Percentiles rank a stretch among this genome's conserved stretches.
Evolutionary conservation across 2,797 vertebrate genomes (phyloP).

Genomic region (Argentina silus): DNA sequence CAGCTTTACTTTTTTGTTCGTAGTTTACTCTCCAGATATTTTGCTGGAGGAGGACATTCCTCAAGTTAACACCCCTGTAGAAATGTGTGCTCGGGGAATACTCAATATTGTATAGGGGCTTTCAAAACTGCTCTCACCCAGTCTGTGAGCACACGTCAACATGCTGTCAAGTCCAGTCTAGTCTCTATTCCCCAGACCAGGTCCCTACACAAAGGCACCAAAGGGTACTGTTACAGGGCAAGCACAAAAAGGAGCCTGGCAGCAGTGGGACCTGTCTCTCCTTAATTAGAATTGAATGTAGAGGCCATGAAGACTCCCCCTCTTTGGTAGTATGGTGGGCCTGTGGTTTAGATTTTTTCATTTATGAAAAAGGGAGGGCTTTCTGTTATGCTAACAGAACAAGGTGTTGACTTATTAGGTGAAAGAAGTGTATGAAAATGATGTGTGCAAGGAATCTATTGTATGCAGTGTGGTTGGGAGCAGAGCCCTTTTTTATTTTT

Average conservation of each 20-base stretch:
- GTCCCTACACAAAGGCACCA: conserved; percentile 38
- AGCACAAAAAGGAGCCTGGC: conserved; percentile 30
- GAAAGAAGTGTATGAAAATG: conserved; percentile 70
- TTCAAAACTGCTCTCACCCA: conserved; percentile 41
- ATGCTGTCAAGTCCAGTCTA: conserved; percentile 42
- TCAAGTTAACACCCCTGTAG: conserved; percentile 50
- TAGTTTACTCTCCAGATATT: conserved; percentile 17
- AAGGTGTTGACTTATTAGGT: conserved; percentile 78
- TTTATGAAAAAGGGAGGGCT: conserved; percentile 48
- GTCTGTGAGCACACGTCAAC: conserved; percentile 48
- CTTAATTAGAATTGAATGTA: conserved; percentile 66
- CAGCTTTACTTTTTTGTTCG: conserved; percentile 13
- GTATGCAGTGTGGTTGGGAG: conserved; percentile 61
- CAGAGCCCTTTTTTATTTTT: conserved; percentile 56
- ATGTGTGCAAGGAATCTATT: conserved; percentile 58
- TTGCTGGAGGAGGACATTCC: conserved; percentile 42
- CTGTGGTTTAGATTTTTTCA: conserved; percentile 64
- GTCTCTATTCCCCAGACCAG: conserved; percentile 25
- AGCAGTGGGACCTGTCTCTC: conserved; percentile 32
- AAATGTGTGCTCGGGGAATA: conserved; percentile 48
- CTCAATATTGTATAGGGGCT: conserved; percentile 45
- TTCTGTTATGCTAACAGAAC: conserved; percentile 57
- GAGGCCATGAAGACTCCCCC: conserved; percentile 44
- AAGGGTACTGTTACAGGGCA: conserved; percentile 45
- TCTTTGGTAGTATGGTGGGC: conserved; percentile 48